Evolutionary conservation across 2,113 vertebrate species (phyloP), one percentile per base, ranked within the genome.

Genomic region (Boleophthalmus pectinirostris): DNA sequence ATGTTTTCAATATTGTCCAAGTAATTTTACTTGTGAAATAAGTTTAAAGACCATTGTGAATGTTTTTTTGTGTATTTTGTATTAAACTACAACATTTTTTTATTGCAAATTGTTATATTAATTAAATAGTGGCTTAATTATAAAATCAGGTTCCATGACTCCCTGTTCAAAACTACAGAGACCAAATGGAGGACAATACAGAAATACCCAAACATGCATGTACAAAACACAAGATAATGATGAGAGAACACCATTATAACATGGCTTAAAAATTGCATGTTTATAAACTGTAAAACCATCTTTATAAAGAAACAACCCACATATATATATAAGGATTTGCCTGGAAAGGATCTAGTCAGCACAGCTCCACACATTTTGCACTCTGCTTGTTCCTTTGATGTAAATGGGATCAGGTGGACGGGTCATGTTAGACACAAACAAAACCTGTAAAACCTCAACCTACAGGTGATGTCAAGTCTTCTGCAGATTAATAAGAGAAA

Each of bases 401-500:
- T 45, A 72, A 68, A 63, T 35, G 65, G 21, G 70, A 56, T 80
- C 38, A 78, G 79, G 61, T 87, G 68, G 82, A 80, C 66, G 67
- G 70, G 61, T 69, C 74, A 69, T 82, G 82, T 91, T 80, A 73
- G 82, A 89, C 78, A 89, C 54, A 82, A 89, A 83, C 81, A 74
- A 69, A 83, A 81, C 70, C 74, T 81, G 70, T 81, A 68, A 80
- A 84, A 76, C 70, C 49, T 65, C 70, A 71, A 77, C 84, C 85
- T 79, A 69, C 81, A 73, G 75, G 25, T 77, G 77, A 69, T 79
- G 78, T 90, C 89, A 88, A 69, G 85, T 74, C 72, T 83, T 77
- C 68, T 88, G 68, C 85, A 74, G 81, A 88, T 87, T 86, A 91
- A 88, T 88, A 84, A 91, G 79, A 79, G 83, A 66, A 91, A 91